A percentile compares a stretch with the other conserved stretches of the same genome.
Conservation (phyloP, 2,888 invertebrate species). For the Drosophila limbata region DNA sequence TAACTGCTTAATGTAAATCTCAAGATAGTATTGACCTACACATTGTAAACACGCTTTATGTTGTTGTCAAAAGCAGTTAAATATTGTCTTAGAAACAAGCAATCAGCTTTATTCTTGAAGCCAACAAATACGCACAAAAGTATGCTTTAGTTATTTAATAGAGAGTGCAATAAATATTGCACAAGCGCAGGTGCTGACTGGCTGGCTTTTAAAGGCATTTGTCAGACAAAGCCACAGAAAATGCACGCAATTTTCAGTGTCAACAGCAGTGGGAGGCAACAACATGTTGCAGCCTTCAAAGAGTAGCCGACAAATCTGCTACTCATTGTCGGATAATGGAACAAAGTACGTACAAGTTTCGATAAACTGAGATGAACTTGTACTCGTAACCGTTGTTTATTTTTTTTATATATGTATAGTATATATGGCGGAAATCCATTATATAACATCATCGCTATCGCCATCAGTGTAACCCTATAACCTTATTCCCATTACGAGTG, state of each 20-base stretch:
- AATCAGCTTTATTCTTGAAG: slow-evolving; percentile 25
- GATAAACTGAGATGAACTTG: slow-evolving; percentile 28
- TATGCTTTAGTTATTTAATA: slow-evolving; percentile 71
- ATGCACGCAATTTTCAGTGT: slow-evolving; percentile 55
- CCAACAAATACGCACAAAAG: slow-evolving; percentile 47
- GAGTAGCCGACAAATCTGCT: slow-evolving; percentile 54
- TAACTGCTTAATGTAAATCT: not conserved
- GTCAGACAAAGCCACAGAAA: slow-evolving; percentile 49
- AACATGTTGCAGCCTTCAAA: slow-evolving; percentile 47
- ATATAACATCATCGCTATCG: slow-evolving; percentile 45
- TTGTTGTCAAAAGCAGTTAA: slow-evolving; percentile 59
- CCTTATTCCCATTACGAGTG: slow-evolving; percentile 53
- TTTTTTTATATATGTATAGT: slow-evolving; percentile 15
- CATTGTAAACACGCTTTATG: slow-evolving; percentile 1
- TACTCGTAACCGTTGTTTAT: not conserved
- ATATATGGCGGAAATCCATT: slow-evolving; percentile 53
- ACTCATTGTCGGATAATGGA: slow-evolving; percentile 55
- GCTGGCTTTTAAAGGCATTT: slow-evolving; percentile 48
- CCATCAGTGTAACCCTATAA: slow-evolving; percentile 64
- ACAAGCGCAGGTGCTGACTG: slow-evolving; percentile 72
- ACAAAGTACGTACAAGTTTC: slow-evolving; percentile 39
- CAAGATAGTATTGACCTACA: not conserved
- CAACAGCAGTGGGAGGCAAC: slow-evolving; percentile 40
- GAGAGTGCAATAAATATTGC: slow-evolving; percentile 79
- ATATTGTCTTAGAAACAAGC: slow-evolving; percentile 31